Conservation (phyloP, 1,140 invertebrate genomes). For the Acyrthosiphon pisum region DNA sequence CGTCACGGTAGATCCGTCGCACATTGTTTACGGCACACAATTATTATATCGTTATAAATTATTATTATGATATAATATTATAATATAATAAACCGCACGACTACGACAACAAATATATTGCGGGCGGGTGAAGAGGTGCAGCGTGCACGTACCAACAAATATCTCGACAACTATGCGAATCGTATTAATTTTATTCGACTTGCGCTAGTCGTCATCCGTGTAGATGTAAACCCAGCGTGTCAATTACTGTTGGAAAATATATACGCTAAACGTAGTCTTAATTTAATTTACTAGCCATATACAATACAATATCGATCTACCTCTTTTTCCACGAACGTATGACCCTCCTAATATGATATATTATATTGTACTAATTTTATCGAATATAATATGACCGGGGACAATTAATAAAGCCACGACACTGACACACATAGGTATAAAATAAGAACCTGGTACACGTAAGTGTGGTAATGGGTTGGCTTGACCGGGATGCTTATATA, state of each 20-base stretch:
- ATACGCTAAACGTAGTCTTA: too few species aligned
- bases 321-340: neutral
- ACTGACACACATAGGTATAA: too few species aligned
- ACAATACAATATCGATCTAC: neutral
- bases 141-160: neutral
- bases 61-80: neutral
- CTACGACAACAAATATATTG: neutral
- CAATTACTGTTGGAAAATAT: neutral
- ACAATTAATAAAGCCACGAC: neutral
- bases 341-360: neutral
- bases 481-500: neutral
- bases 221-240: neutral
- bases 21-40: neutral
- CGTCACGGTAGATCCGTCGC: neutral
- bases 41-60: neutral
- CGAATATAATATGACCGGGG: neutral
- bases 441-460: neutral
- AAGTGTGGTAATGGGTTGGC: neutral
- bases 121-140: neutral
- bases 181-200: neutral
- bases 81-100: constrained; percentile 22
- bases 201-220: neutral
- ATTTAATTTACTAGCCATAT: too few species aligned
- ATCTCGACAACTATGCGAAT: neutral
- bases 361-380: neutral